A percentile compares a stretch with the other conserved stretches of the same genome.
Conservation (phyloP, 2,113 vertebrate species). For the Edolisoma coerulescens region DNA sequence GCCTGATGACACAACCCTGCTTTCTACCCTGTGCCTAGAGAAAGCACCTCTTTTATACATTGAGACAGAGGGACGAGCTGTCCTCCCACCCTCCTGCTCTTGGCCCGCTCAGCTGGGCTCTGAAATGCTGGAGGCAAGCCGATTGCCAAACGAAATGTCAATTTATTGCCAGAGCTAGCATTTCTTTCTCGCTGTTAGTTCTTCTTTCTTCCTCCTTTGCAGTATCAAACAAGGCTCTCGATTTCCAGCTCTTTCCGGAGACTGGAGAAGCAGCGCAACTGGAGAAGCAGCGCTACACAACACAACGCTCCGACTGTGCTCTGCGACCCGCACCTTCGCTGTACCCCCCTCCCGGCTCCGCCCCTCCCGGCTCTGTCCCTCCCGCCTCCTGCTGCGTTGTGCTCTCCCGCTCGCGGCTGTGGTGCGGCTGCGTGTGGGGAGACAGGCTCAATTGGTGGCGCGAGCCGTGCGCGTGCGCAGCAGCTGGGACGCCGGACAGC, state of each 20-base stretch:
- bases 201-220: neutral
- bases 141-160: neutral
- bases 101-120: fast-evolving
- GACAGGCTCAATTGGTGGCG: fast-evolving
- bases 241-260: fast-evolving
- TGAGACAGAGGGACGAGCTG: fast-evolving
- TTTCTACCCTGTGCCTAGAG: neutral
- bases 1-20: neutral
- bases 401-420: neutral
- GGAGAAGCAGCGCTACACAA: fast-evolving
- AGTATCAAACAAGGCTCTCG: no score
- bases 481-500: fast-evolving
- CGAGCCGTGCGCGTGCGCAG: neutral
- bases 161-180: neutral
- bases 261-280: fast-evolving
- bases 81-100: neutral
- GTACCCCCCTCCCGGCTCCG: neutral
- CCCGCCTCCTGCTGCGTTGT: fast-evolving
- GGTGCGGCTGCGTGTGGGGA: neutral
- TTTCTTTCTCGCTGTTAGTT: no score
- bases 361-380: no score
- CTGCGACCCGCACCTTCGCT: fast-evolving
- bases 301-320: fast-evolving
- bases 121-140: neutral
- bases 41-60: neutral